Conservation (phyloP, 2,888 invertebrate genomes). For the Saturnia pavonia region DNA sequence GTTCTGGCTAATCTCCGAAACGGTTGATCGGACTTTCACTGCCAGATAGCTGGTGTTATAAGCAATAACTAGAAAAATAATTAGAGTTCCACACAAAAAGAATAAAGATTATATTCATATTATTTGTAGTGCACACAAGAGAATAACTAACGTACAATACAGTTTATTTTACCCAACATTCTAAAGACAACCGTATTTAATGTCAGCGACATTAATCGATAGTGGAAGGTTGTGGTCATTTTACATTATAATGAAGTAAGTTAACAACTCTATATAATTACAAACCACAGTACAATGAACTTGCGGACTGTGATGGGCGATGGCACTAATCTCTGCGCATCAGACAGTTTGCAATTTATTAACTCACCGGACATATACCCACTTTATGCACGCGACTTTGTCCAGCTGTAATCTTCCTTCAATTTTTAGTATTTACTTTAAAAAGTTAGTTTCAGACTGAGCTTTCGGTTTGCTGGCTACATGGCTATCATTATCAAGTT, state of each 20-base stretch:
- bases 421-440: not conserved
- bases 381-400: slow-evolving; percentile 32
- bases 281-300: slow-evolving; percentile 51
- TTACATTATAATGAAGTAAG: no score
- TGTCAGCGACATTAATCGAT: no score
- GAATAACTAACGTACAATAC: not conserved
- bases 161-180: no score
- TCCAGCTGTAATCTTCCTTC: slow-evolving; percentile 6
- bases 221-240: no score
- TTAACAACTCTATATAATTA: slow-evolving; percentile 45
- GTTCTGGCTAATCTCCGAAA: no score
- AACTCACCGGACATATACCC: slow-evolving; percentile 41
- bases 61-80: no score
- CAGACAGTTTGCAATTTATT: slow-evolving; percentile 64
- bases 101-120: not conserved
- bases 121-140: not conserved
- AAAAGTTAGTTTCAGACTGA: not conserved
- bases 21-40: no score
- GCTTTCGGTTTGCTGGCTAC: no score
- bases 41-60: no score
- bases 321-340: slow-evolving; percentile 48
- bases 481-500: no score
- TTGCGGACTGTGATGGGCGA: slow-evolving; percentile 37
- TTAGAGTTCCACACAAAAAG: no score
- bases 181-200: no score